A percentile compares a stretch with the other conserved stretches of the same genome.
These are phyloP conservation scores for Dendropsophus ebraccatus DNA, from an alignment of 2,113 vertebrate species.

Conservation along the genomic window DNA sequence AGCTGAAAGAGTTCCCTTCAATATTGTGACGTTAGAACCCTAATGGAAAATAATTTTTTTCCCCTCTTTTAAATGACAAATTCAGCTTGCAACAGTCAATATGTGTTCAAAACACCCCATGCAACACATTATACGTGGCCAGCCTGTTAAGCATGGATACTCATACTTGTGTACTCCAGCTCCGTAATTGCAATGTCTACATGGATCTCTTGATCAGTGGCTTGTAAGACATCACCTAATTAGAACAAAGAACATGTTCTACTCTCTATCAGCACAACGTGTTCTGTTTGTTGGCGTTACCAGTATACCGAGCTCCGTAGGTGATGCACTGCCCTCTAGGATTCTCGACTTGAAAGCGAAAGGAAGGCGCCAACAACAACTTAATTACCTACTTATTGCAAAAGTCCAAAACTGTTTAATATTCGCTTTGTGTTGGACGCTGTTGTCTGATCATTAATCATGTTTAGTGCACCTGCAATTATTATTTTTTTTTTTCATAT, in stretches of 20 bases:
- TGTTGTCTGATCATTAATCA: constrained; percentile 73
- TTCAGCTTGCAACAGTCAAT: no score
- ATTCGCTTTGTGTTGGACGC: constrained; percentile 66
- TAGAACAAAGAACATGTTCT: neutral
- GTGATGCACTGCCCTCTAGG: neutral
- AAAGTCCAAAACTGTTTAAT: constrained; percentile 65
- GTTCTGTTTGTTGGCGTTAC: neutral
- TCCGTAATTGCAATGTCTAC: neutral
- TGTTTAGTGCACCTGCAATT: constrained; percentile 72
- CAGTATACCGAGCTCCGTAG: neutral
- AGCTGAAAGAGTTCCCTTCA: no score
- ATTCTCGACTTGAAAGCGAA: constrained; percentile 9
- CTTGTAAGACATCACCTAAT: neutral
- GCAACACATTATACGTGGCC: no score
- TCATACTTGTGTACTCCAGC: no score
- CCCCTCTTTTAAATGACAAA: no score
- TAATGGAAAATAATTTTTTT: no score
- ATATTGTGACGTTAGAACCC: no score
- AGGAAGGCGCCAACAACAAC: constrained; percentile 54
- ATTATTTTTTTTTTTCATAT: constrained; percentile 65
- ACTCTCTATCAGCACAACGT: neutral
- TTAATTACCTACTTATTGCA: constrained; percentile 60
- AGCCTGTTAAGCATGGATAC: no score
- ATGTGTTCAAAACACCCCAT: no score
- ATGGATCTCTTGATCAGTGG: neutral